A percentile compares a stretch with the other conserved stretches of the same genome.
Conservation (phyloP, 2,888 invertebrate species). For the Drosophila heteroneura region DNA sequence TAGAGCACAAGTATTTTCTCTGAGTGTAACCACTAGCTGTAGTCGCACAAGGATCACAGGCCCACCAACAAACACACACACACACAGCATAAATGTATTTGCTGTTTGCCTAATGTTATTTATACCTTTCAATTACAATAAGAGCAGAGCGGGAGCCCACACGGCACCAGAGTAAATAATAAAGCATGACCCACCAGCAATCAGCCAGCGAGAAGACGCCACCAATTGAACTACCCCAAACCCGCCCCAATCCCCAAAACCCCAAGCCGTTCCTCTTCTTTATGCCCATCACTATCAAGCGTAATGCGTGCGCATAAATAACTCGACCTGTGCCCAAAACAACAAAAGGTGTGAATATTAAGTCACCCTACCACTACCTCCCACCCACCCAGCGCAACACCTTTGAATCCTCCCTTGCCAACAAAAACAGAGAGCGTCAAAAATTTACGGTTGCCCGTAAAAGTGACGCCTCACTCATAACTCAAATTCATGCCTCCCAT, state of each 20-base stretch:
- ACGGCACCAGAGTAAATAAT: conserved; percentile 68
- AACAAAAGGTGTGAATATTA: conserved; percentile 79
- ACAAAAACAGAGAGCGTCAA: conserved; percentile 38
- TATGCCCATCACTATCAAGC: conserved; percentile 64
- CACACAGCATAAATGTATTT: conserved; percentile 74
- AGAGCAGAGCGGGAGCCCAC: conserved; percentile 45
- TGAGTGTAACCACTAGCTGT: conserved; percentile 6
- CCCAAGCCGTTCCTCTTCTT: conserved; percentile 6
- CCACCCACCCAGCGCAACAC: background rate
- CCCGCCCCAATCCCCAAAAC: background rate
- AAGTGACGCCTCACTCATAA: conserved; percentile 74
- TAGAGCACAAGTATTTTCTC: background rate
- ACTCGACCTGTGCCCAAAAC: conserved; percentile 52
- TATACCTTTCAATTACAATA: conserved; percentile 79
- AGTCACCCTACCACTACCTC: conserved; percentile 33
- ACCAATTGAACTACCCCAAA: conserved; percentile 25
- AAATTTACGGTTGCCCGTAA: conserved; percentile 76
- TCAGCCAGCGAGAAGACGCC: conserved; percentile 61
- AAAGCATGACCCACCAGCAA: conserved; percentile 81
- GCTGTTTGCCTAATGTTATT: conserved; percentile 82
- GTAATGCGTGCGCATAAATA: conserved; percentile 78
- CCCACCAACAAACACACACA: conserved; percentile 31
- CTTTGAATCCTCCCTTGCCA: background rate
- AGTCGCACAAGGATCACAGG: conserved; percentile 13
- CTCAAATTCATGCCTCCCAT: conserved; percentile 79